These are phyloP conservation scores for Spea multiplicata DNA, from an alignment of 2,113 vertebrate genomes.

Conservation along the genomic window DNA sequence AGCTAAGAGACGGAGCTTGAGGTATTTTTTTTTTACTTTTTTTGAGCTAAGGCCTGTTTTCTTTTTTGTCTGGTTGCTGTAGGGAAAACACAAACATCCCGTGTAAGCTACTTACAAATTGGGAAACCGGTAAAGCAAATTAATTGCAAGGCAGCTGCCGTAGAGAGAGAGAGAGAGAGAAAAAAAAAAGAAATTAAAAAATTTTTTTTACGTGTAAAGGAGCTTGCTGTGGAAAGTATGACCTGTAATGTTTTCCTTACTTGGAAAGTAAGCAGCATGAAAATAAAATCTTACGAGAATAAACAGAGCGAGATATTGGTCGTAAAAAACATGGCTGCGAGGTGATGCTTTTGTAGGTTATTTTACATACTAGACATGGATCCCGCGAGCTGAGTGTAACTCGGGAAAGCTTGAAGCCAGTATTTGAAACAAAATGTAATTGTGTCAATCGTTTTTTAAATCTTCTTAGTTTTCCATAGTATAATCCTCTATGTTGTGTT, in stretches of 20 bases:
- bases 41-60: conserved; percentile 32
- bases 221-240: conserved; percentile 38
- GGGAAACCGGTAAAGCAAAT: conserved; percentile 38
- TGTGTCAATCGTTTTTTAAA: too few species aligned
- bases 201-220: conserved; percentile 43
- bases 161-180: too few species aligned
- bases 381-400: not conserved
- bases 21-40: not conserved
- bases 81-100: conserved; percentile 49
- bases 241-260: conserved; percentile 42
- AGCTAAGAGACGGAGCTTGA: conserved; percentile 31
- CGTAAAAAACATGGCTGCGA: conserved; percentile 8
- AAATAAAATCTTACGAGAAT: conserved; percentile 3
- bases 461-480: too few species aligned
- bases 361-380: not conserved
- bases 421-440: too few species aligned
- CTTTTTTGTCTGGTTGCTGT: conserved; percentile 49
- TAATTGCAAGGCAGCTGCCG: conserved; percentile 38
- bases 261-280: conserved; percentile 37
- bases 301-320: conserved; percentile 23
- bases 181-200: not conserved
- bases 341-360: conserved; percentile 2
- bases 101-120: conserved; percentile 49
- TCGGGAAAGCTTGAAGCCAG: not conserved
- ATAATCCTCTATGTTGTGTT: too few species aligned